A percentile compares a stretch with the other conserved stretches of the same genome.
phyloP scores from a whole-genome alignment of 1,140 invertebrate genomes.

The Diachasmimorpha longicaudata region DNA sequence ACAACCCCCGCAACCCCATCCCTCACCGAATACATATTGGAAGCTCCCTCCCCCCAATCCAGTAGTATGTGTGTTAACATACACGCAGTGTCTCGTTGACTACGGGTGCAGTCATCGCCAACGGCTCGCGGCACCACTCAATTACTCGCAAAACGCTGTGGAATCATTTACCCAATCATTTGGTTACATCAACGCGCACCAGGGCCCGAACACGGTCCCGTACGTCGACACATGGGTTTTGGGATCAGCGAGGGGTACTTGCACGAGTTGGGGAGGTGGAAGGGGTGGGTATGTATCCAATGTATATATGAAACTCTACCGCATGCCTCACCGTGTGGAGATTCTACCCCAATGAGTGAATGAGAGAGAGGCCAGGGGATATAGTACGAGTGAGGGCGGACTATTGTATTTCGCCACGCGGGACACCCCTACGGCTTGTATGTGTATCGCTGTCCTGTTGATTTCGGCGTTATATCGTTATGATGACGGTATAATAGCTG shows the following conservation, averaged over 20 bases:
- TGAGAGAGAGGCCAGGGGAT: conserved; percentile 14
- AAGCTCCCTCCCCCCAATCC: background rate
- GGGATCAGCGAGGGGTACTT: background rate
- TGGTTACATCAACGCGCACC: conserved; percentile 61
- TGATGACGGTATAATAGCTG: conserved; percentile 62
- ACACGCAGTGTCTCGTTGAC: conserved; percentile 21
- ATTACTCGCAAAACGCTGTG: conserved; percentile 63
- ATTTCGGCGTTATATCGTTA: conserved; percentile 60
- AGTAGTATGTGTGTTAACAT: conserved; percentile 16
- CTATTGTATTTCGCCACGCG: conserved; percentile 56
- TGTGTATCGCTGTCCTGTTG: conserved; percentile 59
- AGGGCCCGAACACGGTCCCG: conserved; percentile 20
- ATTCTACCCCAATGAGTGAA: background rate
- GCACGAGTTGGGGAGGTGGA: too few relatives aligned
- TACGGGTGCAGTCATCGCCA: conserved; percentile 53
- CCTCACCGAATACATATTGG: conserved; percentile 11
- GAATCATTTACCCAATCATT: conserved; percentile 66
- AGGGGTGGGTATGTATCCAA: background rate
- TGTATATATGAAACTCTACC: background rate
- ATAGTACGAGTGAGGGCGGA: conserved; percentile 27
- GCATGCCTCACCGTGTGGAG: background rate
- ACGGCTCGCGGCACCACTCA: conserved; percentile 55
- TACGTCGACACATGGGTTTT: background rate
- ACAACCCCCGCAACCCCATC: background rate
- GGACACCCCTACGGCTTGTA: conserved; percentile 34